Evolutionary conservation across 2,888 invertebrate species (phyloP).

Genomic region (Trichopoda pennipes): DNA sequence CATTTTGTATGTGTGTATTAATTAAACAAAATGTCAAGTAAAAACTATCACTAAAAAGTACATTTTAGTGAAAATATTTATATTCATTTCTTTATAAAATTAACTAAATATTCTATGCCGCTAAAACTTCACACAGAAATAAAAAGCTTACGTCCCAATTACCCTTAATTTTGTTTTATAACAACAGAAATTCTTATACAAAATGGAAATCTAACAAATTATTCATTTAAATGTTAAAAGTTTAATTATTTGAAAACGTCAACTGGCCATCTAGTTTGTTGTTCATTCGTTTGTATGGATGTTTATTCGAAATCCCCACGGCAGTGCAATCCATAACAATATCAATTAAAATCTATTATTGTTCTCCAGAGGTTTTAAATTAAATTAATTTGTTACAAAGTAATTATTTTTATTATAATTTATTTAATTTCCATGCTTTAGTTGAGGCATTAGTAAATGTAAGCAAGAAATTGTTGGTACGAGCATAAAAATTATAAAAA

Average conservation of each 20-base stretch:
- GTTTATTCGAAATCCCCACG: constrained; percentile 5
- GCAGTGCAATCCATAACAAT: constrained; percentile 4
- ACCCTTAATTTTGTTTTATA: not conserved
- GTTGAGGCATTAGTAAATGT: not conserved
- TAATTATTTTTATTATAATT: constrained; percentile 41
- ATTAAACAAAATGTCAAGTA: constrained; percentile 16
- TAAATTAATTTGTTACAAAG: constrained; percentile 57
- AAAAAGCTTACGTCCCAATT: not conserved
- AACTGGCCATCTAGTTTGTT: not conserved
- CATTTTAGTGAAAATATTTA: not conserved
- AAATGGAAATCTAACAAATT: too few relatives aligned
- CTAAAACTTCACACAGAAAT: too few relatives aligned
- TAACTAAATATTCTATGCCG: too few relatives aligned
- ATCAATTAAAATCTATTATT: constrained; percentile 42
- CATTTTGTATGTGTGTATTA: not conserved
- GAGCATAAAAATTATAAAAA: not conserved
- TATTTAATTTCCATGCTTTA: constrained; percentile 43
- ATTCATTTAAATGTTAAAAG: not conserved
- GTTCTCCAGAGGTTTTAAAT: constrained; percentile 55
- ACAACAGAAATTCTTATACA: not conserved
- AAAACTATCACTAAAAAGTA: not conserved
- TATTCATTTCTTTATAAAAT: too few relatives aligned
- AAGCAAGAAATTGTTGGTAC: not conserved
- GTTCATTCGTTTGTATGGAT: not conserved
- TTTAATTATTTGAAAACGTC: constrained; percentile 32